A percentile compares a stretch with the other conserved stretches of the same genome.
phyloP scores from a whole-genome alignment of 2,888 invertebrate species.

The Protonemura montana region DNA sequence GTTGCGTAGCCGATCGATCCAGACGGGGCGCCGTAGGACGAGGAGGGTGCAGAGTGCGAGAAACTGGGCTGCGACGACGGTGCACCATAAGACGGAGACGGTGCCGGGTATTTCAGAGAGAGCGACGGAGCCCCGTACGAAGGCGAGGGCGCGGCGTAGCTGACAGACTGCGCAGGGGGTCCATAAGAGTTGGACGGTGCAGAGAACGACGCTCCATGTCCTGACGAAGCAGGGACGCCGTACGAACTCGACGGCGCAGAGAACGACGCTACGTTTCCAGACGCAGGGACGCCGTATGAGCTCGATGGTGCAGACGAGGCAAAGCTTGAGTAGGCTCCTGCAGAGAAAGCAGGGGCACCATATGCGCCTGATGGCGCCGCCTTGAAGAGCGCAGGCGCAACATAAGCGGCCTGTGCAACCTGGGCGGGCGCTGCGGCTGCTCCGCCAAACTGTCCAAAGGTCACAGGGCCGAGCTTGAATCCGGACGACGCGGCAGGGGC shows the following conservation, averaged over 20 bases:
- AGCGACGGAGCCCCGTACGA: conserved; percentile 39
- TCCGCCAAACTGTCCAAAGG: conserved; percentile 45
- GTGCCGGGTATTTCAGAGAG: conserved; percentile 14
- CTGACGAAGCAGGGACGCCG: conserved; percentile 21
- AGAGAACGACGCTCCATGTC: neutral
- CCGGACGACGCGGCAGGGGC: neutral
- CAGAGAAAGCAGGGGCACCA: conserved; percentile 24
- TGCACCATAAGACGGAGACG: neutral
- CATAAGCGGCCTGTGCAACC: neutral
- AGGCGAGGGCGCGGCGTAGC: conserved; percentile 9
- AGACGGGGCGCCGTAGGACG: conserved; percentile 41
- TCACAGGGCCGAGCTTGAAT: conserved; percentile 46
- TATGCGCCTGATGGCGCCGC: neutral
- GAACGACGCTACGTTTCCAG: no score
- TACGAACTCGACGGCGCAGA: conserved; percentile 31
- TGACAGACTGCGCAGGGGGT: neutral
- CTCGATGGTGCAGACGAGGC: conserved; percentile 33
- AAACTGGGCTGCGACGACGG: neutral
- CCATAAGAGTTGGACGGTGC: conserved; percentile 19
- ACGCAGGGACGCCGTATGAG: conserved; percentile 19
- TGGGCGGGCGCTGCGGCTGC: neutral
- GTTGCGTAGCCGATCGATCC: neutral
- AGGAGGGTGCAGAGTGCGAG: conserved; percentile 17
- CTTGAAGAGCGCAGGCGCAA: neutral
- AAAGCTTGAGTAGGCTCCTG: neutral